Evolutionary conservation across 2,888 invertebrate genomes (phyloP).

Genomic region (Hypolimnas misippus): DNA sequence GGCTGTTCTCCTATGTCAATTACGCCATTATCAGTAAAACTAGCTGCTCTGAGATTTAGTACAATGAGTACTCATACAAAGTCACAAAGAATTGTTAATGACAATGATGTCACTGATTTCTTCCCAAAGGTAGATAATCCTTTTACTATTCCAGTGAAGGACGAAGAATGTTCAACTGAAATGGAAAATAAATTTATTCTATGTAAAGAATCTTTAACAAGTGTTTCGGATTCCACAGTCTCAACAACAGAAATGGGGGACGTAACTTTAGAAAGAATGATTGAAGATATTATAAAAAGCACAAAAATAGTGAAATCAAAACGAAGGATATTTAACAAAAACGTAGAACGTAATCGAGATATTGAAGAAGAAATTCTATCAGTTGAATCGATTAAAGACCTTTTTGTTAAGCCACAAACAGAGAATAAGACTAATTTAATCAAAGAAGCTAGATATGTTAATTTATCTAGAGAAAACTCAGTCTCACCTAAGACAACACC

Average conservation of each 20-base stretch:
- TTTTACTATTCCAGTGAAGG: conserved; percentile 67
- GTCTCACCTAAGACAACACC: conserved; percentile 72
- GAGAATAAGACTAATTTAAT: conserved; percentile 73
- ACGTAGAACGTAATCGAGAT: conserved; percentile 46
- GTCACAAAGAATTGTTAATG: conserved; percentile 58
- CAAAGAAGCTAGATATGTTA: conserved; percentile 75
- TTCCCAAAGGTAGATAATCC: conserved; percentile 79
- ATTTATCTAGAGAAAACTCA: conserved; percentile 75
- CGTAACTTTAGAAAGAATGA: conserved; percentile 83
- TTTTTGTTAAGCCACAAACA: conserved; percentile 73
- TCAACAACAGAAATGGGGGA: conserved; percentile 82
- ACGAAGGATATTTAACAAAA: conserved; percentile 64
- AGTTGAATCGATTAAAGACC: conserved; percentile 63
- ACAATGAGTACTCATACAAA: conserved; percentile 74
- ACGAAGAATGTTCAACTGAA: conserved; percentile 76
- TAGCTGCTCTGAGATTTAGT: conserved; percentile 84
- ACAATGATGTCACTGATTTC: conserved; percentile 77
- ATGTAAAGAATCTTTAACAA: conserved; percentile 64
- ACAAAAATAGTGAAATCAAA: conserved; percentile 78
- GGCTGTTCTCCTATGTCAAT: conserved; percentile 79
- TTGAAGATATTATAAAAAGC: conserved; percentile 85
- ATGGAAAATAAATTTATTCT: conserved; percentile 81
- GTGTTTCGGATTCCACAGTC: conserved; percentile 72
- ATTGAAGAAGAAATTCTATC: conserved; percentile 63
- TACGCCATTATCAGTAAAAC: conserved; percentile 84